Percentiles rank a stretch among this genome's conserved stretches.
phyloP scores from a whole-genome alignment of 2,113 vertebrate species.

The Andinoacara biseriatus region DNA sequence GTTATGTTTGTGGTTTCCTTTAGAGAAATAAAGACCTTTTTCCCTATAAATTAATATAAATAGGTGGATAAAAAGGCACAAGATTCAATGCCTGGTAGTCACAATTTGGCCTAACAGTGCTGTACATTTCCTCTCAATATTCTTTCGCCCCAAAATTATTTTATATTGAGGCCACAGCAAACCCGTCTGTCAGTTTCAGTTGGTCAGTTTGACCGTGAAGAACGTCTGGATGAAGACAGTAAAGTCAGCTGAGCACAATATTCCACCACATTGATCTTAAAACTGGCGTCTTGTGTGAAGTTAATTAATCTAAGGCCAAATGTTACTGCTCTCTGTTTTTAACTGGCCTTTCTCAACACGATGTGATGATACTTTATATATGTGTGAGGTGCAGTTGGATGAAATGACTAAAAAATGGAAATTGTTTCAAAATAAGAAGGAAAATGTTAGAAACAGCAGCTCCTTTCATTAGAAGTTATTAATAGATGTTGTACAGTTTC shows the following conservation, averaged over 20 bases:
- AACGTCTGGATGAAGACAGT: background rate
- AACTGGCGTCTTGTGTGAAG: background rate
- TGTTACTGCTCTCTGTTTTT: background rate
- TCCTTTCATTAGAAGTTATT: background rate
- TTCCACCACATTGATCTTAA: background rate
- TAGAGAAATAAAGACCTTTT: background rate
- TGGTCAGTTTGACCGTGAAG: constrained; percentile 26
- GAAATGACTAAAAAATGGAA: background rate
- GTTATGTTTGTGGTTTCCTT: background rate
- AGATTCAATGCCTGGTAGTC: background rate
- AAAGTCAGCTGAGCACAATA: constrained; percentile 3
- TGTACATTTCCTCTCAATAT: background rate
- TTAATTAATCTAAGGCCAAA: background rate
- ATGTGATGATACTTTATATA: background rate
- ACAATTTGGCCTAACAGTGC: background rate
- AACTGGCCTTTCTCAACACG: background rate
- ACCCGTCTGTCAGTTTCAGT: constrained; percentile 18
- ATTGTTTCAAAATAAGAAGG: background rate
- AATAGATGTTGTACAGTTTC: background rate
- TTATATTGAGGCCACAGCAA: constrained; percentile 2
- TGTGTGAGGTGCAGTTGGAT: rapidly evolving
- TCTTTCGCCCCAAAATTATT: background rate
- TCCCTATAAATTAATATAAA: background rate
- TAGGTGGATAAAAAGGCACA: background rate
- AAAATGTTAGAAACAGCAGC: background rate